Base-by-base conservation (phyloP, 2,888 invertebrate genomes). In the Platycnemis pennipes region DNA sequence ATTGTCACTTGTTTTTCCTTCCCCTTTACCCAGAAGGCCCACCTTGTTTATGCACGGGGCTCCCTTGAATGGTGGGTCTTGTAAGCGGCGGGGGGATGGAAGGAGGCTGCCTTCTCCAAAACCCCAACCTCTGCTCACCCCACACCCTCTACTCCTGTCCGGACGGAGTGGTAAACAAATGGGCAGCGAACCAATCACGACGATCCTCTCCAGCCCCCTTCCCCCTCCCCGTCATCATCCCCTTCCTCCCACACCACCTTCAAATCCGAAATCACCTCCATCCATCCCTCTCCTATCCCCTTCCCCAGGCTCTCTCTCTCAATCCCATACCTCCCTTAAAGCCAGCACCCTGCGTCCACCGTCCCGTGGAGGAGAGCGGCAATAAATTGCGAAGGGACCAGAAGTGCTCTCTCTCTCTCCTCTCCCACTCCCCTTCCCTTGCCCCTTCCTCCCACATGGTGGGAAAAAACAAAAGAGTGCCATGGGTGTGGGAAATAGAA, bases 331-430 rank as follows among this genome's bases (percentile, higher is more conserved):
- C 63, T 91, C 37, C 63, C 37, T 63, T 31, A 53, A 49, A 53
- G 37, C 42, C 42, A 37, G 19, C 42, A 42, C 37, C 63, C 63
- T 63, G 63, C 77, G 77, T 16, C 49, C 49, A 11, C 88, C 31
- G 46, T 91, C 91, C 63, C 91, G 44, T 44, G 42, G 44, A 42
- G 22, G 91, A 63, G 91, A 37, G 91, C 42, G 56, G 91, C 53
- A 44, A 91, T 91, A 91, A 91, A 91, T 91, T 91, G 42, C 91
- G 63, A 91, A 44, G 91, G 44, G 53, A 63, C 63, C 91, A 56
- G 44, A 91, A 91, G 63, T 19, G 63, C 44, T 26, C 91, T n/a
- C 46, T n/a, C n/a, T 46, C n/a, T 45, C 77, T 2, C n/a, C 19
- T 44, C 53, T 11, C 56, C 45, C 56, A 4, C 89, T 56, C 22